A percentile compares a stretch with the other conserved stretches of the same genome.
Conservation (phyloP, 2,888 invertebrate species). For the Brassicogethes aeneus region DNA sequence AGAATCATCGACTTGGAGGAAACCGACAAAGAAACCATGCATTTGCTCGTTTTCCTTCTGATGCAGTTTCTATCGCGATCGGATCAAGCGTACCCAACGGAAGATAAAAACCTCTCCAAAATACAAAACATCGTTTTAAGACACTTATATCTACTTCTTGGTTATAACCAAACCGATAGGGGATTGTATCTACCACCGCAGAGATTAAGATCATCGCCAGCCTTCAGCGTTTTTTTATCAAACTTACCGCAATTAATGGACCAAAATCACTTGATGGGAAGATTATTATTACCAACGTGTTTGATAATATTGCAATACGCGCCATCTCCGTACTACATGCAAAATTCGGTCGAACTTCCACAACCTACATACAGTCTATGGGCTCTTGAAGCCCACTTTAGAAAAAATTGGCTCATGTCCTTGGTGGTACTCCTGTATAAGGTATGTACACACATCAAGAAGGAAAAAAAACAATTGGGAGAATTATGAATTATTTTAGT, state of each 20-base stretch:
- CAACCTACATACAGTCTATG: constrained; percentile 78
- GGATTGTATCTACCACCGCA: constrained; percentile 86
- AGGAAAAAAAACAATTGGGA: too few relatives aligned
- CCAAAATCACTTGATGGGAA: constrained; percentile 91
- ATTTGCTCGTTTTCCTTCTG: constrained; percentile 85
- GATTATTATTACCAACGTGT: constrained; percentile 77
- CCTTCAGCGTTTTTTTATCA: constrained; percentile 92
- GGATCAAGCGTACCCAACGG: constrained; percentile 75
- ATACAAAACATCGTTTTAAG: constrained; percentile 81
- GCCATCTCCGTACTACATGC: constrained; percentile 61
- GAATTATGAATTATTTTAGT: constrained; percentile 48
- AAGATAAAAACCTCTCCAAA: constrained; percentile 72
- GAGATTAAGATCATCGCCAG: constrained; percentile 79
- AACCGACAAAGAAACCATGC: constrained; percentile 91
- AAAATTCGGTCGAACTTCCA: constrained; percentile 47
- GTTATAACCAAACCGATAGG: constrained; percentile 86
- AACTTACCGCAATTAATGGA: constrained; percentile 91
- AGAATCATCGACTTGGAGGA: constrained; percentile 90
- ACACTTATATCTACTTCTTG: constrained; percentile 85
- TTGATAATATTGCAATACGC: constrained; percentile 73
- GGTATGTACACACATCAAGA: too few relatives aligned
- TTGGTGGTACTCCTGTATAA: constrained; percentile 91
- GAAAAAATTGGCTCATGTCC: constrained; percentile 90
- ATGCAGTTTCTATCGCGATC: constrained; percentile 90
- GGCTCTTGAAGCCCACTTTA: constrained; percentile 75